A percentile compares a stretch with the other conserved stretches of the same genome.
Evolutionary conservation across 2,888 invertebrate species (phyloP).

Genomic region (Amorpha juglandis): DNA sequence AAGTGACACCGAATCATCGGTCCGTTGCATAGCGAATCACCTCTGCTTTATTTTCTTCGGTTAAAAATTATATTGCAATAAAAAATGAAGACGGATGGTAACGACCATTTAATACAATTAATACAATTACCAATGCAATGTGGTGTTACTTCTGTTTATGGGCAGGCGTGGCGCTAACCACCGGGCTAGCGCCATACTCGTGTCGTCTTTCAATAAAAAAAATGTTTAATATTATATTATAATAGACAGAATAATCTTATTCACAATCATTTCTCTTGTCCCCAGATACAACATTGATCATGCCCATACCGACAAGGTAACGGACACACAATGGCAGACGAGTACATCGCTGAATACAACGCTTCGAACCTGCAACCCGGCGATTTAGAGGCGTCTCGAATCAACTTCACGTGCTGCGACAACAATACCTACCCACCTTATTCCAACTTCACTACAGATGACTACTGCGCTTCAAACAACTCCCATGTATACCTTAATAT

Average conservation of each 20-base stretch:
- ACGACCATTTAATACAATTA: no score
- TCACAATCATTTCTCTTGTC: conserved; percentile 3
- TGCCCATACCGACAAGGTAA: conserved; percentile 41
- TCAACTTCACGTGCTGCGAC: conserved; percentile 59
- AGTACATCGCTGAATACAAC: conserved; percentile 59
- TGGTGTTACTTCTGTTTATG: no score
- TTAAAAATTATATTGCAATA: no score
- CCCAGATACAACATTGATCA: conserved; percentile 24
- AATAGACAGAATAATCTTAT: neutral
- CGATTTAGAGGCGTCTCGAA: neutral
- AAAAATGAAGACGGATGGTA: no score
- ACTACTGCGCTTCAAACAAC: conserved; percentile 71
- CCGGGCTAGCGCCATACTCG: no score
- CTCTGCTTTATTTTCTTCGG: no score
- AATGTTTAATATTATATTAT: no score
- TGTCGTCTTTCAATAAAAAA: no score
- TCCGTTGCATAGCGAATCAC: no score
- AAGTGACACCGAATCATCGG: no score
- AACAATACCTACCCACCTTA: conserved; percentile 58
- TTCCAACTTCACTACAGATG: conserved; percentile 68
- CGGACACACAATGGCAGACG: conserved; percentile 63
- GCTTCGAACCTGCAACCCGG: conserved; percentile 32
- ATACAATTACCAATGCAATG: no score
- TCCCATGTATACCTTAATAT: conserved; percentile 85
- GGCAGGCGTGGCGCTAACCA: no score